Conservation (phyloP, 2,113 vertebrate species). For the Gasterosteus nipponicus region DNA sequence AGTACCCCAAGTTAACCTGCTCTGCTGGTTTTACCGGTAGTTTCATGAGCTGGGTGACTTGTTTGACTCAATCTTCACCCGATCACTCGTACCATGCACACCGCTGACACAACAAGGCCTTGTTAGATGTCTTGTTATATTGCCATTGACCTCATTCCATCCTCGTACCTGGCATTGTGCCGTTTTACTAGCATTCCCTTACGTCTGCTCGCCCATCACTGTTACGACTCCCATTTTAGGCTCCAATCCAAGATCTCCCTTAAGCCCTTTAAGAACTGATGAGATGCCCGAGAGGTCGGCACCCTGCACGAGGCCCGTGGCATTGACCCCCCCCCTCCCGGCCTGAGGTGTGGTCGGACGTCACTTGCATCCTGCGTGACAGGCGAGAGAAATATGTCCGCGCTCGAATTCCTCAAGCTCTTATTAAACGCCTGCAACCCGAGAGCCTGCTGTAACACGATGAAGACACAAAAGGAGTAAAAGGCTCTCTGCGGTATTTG, state of each 20-base stretch:
- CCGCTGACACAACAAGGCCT: background rate
- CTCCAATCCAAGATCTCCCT: background rate
- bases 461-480: constrained; percentile 35
- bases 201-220: background rate
- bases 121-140: background rate
- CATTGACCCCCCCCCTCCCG: constrained; percentile 26
- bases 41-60: background rate
- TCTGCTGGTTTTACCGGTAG: background rate
- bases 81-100: background rate
- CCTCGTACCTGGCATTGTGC: background rate
- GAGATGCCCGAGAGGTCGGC: background rate
- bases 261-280: background rate
- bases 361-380: constrained; percentile 26
- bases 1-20: background rate
- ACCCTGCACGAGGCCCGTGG: constrained; percentile 19
- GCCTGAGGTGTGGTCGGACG: constrained; percentile 8
- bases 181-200: background rate
- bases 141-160: background rate
- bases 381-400: constrained; percentile 19
- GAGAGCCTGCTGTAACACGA: constrained; percentile 54
- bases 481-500: constrained; percentile 39
- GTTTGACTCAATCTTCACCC: background rate
- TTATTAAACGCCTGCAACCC: constrained; percentile 3
- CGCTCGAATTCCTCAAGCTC: constrained; percentile 16
- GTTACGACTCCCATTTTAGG: background rate